A percentile compares a stretch with the other conserved stretches of the same genome.
These are phyloP conservation scores for Melolontha melolontha DNA, from an alignment of 2,888 invertebrate species.

Conservation along the genomic window DNA sequence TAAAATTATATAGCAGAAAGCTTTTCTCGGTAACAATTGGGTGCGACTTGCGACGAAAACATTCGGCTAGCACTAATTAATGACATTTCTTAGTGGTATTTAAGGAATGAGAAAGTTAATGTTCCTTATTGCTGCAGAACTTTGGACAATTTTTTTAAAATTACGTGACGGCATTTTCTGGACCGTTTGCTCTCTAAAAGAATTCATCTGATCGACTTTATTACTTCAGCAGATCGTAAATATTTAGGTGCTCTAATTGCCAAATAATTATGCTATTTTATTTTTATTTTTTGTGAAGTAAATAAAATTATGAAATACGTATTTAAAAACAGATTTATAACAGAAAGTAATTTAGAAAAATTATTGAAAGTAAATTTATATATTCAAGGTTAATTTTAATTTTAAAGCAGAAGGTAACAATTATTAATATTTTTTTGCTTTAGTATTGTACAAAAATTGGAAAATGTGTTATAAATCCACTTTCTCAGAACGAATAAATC, in stretches of 20 bases:
- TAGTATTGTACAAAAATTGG: too few relatives aligned
- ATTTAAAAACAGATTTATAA: too few relatives aligned
- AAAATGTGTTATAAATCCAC: too few relatives aligned
- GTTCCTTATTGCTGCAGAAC: conserved; percentile 7
- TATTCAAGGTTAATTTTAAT: too few relatives aligned
- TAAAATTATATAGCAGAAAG: conserved; percentile 17
- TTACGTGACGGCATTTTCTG: conserved; percentile 33
- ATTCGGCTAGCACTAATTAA: conserved; percentile 29
- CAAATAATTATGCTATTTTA: conserved; percentile 10
- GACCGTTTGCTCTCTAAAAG: conserved; percentile 2
- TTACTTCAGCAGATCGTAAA: conserved; percentile 2
- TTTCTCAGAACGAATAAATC: too few relatives aligned
- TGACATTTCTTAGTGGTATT: conserved; percentile 31
- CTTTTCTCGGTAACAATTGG: conserved; percentile 21
- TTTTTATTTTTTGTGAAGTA: too few relatives aligned
- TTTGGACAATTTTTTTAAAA: conserved; percentile 33
- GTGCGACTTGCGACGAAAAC: conserved; percentile 25
- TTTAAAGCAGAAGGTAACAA: too few relatives aligned
- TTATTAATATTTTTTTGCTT: too few relatives aligned
- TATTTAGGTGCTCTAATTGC: conserved; percentile 7
- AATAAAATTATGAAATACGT: too few relatives aligned
- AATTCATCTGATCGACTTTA: conserved; percentile 17
- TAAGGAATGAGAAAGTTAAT: conserved; percentile 29
- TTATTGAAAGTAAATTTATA: too few relatives aligned
- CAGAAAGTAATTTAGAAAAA: too few relatives aligned